These are phyloP conservation scores for Laupala kohalensis DNA, from an alignment of 1,140 invertebrate genomes.

Conservation along the genomic window DNA sequence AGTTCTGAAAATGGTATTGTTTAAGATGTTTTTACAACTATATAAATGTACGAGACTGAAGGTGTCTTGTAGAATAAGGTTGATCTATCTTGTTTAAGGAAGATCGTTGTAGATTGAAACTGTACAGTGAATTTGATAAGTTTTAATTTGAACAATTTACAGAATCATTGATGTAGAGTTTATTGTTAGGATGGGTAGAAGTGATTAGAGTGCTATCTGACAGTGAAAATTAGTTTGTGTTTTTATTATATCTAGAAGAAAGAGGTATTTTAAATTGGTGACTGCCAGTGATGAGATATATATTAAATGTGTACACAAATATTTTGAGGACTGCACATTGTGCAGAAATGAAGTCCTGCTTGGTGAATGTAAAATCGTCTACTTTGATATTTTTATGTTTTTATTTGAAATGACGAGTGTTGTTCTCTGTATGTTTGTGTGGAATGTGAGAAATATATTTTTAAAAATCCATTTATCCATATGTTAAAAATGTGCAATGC, in stretches of 20 bases:
- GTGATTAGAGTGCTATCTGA: no score
- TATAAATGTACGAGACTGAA: neutral
- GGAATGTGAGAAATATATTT: neutral
- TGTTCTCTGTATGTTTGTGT: neutral
- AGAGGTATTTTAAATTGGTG: neutral
- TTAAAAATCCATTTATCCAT: neutral
- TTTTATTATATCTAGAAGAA: neutral
- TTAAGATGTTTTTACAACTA: neutral
- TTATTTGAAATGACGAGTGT: neutral
- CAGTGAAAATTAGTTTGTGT: neutral
- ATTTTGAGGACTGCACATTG: neutral
- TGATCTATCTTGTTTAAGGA: neutral
- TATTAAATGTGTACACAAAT: neutral
- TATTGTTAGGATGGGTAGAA: neutral
- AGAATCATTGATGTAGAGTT: neutral
- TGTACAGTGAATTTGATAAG: neutral
- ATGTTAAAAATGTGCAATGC: neutral
- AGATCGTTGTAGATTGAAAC: neutral
- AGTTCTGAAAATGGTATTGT: neutral
- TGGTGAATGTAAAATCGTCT: neutral
- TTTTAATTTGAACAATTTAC: neutral
- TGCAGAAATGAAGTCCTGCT: neutral
- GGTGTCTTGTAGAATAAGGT: neutral
- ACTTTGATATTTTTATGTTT: neutral
- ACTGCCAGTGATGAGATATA: neutral